Evolutionary conservation across 2,113 vertebrate species (phyloP).

Genomic region (Ochotona curzoniae): DNA sequence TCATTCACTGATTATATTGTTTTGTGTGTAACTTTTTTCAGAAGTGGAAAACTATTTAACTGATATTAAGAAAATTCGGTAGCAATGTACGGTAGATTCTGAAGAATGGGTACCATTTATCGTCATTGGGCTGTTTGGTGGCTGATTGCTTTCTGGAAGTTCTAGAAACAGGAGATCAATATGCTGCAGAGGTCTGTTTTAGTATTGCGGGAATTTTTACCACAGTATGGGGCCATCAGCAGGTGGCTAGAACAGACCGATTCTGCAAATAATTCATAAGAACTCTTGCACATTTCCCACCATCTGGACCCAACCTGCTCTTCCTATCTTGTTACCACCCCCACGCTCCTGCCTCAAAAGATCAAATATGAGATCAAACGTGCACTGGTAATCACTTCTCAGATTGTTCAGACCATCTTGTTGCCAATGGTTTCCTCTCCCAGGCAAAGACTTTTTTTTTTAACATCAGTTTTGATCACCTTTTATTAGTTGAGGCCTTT

Average conservation of each 20-base stretch:
- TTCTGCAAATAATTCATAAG: slow-evolving; percentile 57
- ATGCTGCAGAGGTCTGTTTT: slow-evolving; percentile 66
- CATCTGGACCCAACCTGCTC: neutral
- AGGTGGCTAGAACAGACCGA: slow-evolving; percentile 30
- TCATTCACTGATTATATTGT: slow-evolving; percentile 78
- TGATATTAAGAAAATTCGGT: slow-evolving; percentile 73
- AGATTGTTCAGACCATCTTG: neutral
- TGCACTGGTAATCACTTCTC: neutral
- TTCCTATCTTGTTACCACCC: neutral
- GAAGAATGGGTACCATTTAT: slow-evolving; percentile 65
- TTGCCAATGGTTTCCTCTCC: neutral
- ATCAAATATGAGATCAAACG: neutral
- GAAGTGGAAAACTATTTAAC: slow-evolving; percentile 56
- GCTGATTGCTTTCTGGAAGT: slow-evolving; percentile 67
- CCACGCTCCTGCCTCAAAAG: neutral
- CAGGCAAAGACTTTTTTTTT: neutral
- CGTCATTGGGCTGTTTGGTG: slow-evolving; percentile 60
- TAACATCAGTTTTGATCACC: neutral
- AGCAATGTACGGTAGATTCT: slow-evolving; percentile 53
- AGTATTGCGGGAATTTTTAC: slow-evolving; percentile 45
- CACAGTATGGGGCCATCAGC: neutral
- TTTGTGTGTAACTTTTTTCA: slow-evolving; percentile 72
- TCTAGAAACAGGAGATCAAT: slow-evolving; percentile 72
- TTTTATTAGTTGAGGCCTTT: neutral
- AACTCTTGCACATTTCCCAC: neutral